Evolutionary conservation across 2,113 vertebrate genomes (phyloP).

Genomic region (Chitala chitala): DNA sequence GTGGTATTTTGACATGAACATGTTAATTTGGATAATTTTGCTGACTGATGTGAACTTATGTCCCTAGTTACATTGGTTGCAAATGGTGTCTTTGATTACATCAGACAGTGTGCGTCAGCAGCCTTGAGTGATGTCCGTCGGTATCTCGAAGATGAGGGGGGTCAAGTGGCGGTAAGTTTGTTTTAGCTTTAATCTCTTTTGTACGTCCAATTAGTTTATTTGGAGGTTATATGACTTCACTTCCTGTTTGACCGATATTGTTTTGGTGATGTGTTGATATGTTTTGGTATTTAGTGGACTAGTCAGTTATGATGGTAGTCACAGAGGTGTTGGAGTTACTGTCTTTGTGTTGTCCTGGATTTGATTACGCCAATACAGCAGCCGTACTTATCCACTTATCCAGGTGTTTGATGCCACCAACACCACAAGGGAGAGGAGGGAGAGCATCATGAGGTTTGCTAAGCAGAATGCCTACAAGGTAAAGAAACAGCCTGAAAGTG

Average conservation of each 20-base stretch:
- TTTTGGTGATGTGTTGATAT: neutral
- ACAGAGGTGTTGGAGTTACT: too few relatives aligned
- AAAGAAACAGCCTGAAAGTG: constrained; percentile 20
- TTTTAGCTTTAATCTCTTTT: neutral
- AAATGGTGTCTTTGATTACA: neutral
- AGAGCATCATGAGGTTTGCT: constrained; percentile 86
- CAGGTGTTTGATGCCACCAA: constrained; percentile 99
- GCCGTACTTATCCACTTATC: neutral
- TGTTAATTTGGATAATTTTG: too few relatives aligned
- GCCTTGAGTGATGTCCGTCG: constrained; percentile 72
- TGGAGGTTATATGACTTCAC: neutral
- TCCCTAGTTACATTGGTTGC: neutral
- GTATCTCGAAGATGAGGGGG: constrained; percentile 74
- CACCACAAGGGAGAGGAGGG: constrained; percentile 88
- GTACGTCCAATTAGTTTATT: neutral
- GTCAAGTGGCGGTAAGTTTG: constrained; percentile 77
- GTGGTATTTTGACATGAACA: too few relatives aligned
- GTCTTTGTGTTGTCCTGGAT: too few relatives aligned
- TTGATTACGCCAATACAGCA: too few relatives aligned
- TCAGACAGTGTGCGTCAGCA: constrained; percentile 81
- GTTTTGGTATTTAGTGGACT: neutral
- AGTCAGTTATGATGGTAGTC: neutral
- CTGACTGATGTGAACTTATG: neutral
- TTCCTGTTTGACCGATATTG: neutral
- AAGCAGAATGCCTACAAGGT: constrained; percentile 97